phyloP scores from a whole-genome alignment of 2,888 invertebrate species.

The Temnothorax rugatulus region DNA sequence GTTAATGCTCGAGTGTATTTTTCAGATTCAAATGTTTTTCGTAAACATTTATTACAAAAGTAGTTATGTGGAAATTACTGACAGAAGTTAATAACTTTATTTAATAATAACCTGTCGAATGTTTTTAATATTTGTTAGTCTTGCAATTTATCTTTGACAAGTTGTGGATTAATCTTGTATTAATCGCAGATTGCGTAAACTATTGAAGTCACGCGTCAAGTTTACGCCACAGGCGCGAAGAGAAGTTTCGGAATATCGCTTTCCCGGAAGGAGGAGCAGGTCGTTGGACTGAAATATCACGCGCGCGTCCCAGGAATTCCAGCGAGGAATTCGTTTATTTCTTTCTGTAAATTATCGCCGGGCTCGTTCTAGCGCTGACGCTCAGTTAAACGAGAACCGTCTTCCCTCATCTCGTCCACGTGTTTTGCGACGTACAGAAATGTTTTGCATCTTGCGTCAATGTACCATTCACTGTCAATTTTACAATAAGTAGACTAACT shows the following conservation, averaged over 20 bases:
- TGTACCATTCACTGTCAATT: background rate
- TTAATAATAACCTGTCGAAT: background rate
- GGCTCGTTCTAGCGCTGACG: constrained; percentile 64
- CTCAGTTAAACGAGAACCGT: constrained; percentile 51
- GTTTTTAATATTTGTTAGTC: background rate
- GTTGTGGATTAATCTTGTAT: background rate
- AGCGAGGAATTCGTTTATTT: constrained; percentile 79
- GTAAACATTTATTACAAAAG: constrained; percentile 2
- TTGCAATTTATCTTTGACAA: background rate
- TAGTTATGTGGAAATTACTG: background rate
- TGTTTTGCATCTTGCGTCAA: background rate
- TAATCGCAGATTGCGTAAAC: constrained; percentile 5
- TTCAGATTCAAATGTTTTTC: background rate
- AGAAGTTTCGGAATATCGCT: constrained; percentile 60
- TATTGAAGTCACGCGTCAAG: constrained; percentile 1
- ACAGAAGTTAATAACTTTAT: background rate
- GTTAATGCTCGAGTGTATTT: constrained; percentile 13
- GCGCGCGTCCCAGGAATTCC: constrained; percentile 78
- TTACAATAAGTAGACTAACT: background rate
- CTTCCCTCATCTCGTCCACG: constrained; percentile 20
- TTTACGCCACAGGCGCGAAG: constrained; percentile 38
- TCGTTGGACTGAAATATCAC: constrained; percentile 83
- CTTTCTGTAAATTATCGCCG: constrained; percentile 80
- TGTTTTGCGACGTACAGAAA: constrained; percentile 14
- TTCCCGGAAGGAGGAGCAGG: constrained; percentile 75